Base-by-base conservation (phyloP, 2,797 vertebrate genomes). In the Phoeniculus purpureus region DNA sequence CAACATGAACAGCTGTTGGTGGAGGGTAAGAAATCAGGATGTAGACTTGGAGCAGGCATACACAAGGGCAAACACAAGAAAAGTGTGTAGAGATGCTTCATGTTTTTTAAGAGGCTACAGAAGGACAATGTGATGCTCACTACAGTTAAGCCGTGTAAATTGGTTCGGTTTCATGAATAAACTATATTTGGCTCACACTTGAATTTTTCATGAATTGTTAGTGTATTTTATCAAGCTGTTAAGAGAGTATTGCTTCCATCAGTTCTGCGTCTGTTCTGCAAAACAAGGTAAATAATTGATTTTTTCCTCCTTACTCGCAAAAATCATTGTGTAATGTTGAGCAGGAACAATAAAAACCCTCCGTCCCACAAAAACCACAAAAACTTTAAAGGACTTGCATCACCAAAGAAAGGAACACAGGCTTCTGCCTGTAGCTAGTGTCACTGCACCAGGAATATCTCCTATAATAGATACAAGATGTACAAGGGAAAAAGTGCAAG, bases 181-280 rank as follows among this genome's bases (percentile, higher is more conserved):
- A 61, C 70, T 52, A 32, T 61, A 74, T 85, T 89, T 65, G 40
- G 16, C 9, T 82, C 91, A 11, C 52, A 85, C 27, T 6, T 94
- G 65, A 89, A 40, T 91, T 91, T 95, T 92, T 91, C 25, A 91
- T 74, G 8, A 82, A 61, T 75, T 85, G 20, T 55, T 85, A 81
- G 70, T 59, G 37, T 75, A 62, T 85, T 90, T 87, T 85, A 70
- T 65, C 48, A 85, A 65, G 27, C 26, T 85, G 43, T 54, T 77
- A 62, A 66, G 48, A 72, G 52, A 66, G 7, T n/a, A 74, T 60
- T 51, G 25, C 20, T 89, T 85, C 81, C 52, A 67, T 27, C 48
- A 87, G 16, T 78, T 78, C 29, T 72, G 45, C 74, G 9, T 32
- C 43, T 64, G 8, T 72, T 75, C 73, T 75, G 32, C 32, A 85